Evolutionary conservation across 2,888 invertebrate species (phyloP).

Genomic region (Calameuta filiformis): DNA sequence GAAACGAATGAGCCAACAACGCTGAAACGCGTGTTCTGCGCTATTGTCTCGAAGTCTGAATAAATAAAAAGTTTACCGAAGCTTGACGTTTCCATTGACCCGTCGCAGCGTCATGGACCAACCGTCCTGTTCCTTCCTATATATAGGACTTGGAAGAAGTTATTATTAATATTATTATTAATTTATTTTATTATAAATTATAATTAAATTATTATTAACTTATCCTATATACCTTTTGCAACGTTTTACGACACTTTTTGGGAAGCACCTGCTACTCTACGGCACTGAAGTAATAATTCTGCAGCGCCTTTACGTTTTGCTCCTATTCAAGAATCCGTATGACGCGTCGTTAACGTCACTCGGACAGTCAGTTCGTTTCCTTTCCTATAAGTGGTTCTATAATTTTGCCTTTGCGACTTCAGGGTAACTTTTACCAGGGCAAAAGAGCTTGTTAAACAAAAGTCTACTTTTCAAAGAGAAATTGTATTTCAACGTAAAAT

Average conservation of each 20-base stretch:
- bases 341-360: background rate
- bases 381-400: no score
- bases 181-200: no score
- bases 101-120: background rate
- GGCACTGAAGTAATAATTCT: background rate
- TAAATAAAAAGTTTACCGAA: background rate
- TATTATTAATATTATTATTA: no score
- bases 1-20: background rate
- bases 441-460: no score
- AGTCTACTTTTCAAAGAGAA: no score
- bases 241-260: background rate
- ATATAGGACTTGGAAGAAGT: no score
- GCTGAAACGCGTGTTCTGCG: background rate
- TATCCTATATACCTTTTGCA: no score
- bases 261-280: background rate
- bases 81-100: background rate
- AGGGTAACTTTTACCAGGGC: no score
- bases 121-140: no score
- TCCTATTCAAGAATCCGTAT: background rate
- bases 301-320: background rate
- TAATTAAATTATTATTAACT: no score
- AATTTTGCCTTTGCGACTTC: no score
- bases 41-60: background rate
- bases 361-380: background rate
- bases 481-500: no score